Percentiles rank a stretch among this genome's conserved stretches.
Conservation (phyloP, 2,113 vertebrate genomes). For the Helogale parvula region DNA sequence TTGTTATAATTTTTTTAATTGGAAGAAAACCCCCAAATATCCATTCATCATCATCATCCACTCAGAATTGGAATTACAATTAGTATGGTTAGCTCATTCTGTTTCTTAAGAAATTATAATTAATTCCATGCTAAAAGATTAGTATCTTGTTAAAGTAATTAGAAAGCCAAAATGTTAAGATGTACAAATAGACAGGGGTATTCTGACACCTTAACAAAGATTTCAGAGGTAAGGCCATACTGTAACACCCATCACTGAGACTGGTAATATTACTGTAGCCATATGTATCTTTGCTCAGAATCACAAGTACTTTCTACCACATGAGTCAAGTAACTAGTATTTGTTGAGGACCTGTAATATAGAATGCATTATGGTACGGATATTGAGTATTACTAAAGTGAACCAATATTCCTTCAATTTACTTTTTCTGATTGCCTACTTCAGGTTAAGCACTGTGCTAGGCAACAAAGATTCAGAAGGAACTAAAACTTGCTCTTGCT, state of each 20-base stretch:
- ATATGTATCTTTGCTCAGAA: background rate
- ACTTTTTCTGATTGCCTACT: background rate
- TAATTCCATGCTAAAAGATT: conserved; percentile 43
- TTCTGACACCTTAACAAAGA: conserved; percentile 1
- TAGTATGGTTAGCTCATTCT: background rate
- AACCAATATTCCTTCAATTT: conserved; percentile 40
- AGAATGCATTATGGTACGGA: background rate
- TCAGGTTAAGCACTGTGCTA: conserved; percentile 18
- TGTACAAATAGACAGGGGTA: background rate
- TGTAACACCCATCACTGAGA: background rate
- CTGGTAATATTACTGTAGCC: background rate
- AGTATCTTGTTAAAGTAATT: conserved; percentile 34
- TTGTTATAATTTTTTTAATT: background rate
- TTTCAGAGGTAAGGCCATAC: conserved; percentile 21
- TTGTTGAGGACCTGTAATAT: conserved; percentile 24
- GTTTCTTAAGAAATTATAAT: conserved; percentile 34
- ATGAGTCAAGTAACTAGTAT: conserved; percentile 25
- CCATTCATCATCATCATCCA: background rate
- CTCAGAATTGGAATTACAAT: conserved; percentile 54
- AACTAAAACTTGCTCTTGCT: conserved; percentile 43
- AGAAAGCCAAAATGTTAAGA: conserved; percentile 45
- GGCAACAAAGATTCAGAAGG: background rate
- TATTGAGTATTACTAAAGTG: background rate
- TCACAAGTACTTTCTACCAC: background rate
- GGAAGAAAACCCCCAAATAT: conserved; percentile 44